Evolutionary conservation across 2,113 vertebrate genomes (phyloP).

Genomic region (Thymallus thymallus): DNA sequence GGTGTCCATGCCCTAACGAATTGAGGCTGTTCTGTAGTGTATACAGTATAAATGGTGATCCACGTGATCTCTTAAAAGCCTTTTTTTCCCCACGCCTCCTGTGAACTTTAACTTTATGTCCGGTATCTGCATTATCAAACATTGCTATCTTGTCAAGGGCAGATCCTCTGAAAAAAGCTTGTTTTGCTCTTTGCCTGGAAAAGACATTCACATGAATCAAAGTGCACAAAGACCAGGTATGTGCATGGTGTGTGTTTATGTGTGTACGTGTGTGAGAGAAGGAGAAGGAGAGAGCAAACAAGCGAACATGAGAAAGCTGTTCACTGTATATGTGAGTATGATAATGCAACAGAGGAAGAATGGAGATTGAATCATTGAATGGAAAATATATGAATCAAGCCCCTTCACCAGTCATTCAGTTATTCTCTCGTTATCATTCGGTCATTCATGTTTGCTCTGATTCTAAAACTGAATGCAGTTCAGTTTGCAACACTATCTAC

Average conservation of each 20-base stretch:
- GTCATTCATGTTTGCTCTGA: too few species aligned
- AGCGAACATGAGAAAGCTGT: too few species aligned
- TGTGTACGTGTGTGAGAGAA: background rate
- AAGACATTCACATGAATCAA: conserved; percentile 51
- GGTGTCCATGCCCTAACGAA: too few species aligned
- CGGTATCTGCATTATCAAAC: conserved; percentile 66
- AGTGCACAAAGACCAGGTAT: conserved; percentile 7
- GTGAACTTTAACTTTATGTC: conserved; percentile 54
- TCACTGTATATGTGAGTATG: too few species aligned
- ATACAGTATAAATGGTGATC: background rate
- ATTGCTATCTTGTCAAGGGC: conserved; percentile 62
- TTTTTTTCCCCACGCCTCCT: conserved; percentile 48
- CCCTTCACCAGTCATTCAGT: background rate
- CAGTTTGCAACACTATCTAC: too few species aligned
- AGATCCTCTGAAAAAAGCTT: conserved; percentile 61
- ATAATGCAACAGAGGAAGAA: too few species aligned
- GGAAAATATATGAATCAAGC: too few species aligned
- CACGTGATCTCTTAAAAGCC: background rate
- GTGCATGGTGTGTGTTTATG: conserved; percentile 5
- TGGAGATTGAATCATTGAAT: too few species aligned
- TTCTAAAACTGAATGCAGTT: too few species aligned
- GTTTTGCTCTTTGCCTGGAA: conserved; percentile 67
- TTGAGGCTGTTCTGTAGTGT: too few species aligned
- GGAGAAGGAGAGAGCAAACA: background rate
- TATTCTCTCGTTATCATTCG: too few species aligned